Evolutionary conservation across 1,140 invertebrate species (phyloP).

Genomic region (Danaus melanippus): DNA sequence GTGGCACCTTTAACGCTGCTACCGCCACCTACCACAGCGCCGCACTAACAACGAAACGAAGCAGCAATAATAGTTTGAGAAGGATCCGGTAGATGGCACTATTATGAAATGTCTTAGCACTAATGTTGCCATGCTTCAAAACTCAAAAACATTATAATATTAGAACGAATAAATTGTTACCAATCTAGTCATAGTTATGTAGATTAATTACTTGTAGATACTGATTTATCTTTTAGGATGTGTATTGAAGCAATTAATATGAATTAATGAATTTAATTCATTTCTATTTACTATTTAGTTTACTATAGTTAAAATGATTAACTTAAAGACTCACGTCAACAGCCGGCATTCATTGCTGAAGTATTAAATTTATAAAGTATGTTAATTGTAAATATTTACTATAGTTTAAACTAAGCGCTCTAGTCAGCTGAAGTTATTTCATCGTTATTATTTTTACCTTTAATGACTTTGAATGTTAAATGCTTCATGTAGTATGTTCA

Average conservation of each 20-base stretch:
- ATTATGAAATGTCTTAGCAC: conserved; percentile 3
- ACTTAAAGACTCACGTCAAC: too few relatives aligned
- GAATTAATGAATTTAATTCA: conserved; percentile 44
- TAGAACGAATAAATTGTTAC: conserved; percentile 3
- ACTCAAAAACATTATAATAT: conserved; percentile 1
- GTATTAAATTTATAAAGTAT: too few relatives aligned
- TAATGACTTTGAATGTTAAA: too few relatives aligned
- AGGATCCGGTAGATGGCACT: conserved; percentile 20
- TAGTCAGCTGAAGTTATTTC: too few relatives aligned
- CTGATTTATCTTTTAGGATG: conserved; percentile 5
- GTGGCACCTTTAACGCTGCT: conserved; percentile 53
- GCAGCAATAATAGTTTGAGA: conserved; percentile 1
- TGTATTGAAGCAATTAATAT: conserved; percentile 27
- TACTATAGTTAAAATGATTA: too few relatives aligned
- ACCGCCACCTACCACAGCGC: conserved; percentile 48
- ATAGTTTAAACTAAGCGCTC: too few relatives aligned
- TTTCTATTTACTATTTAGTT: conserved; percentile 1
- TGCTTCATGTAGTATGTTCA: too few relatives aligned
- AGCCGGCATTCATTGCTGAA: too few relatives aligned
- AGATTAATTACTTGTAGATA: conserved; percentile 16
- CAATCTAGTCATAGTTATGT: conserved; percentile 21
- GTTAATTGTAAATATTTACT: too few relatives aligned
- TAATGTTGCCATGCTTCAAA: conserved; percentile 10
- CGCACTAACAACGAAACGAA: conserved; percentile 34
- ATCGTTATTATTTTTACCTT: too few relatives aligned